These are phyloP conservation scores for Argopecten irradians DNA, from an alignment of 1,140 invertebrate genomes.

Conservation along the genomic window DNA sequence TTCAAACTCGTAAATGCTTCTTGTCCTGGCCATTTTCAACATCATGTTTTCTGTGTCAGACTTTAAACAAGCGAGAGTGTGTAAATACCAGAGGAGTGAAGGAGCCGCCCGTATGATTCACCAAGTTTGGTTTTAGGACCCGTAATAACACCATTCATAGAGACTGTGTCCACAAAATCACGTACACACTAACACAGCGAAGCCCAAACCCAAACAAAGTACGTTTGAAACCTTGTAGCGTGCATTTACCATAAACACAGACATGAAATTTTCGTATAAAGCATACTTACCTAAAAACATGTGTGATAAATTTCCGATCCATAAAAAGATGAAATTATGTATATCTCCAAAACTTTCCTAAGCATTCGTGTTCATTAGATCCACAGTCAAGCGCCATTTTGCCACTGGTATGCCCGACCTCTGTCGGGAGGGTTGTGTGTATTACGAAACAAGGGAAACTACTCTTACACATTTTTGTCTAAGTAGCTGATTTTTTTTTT, in stretches of 20 bases:
- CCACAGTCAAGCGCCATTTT: constrained; percentile 20
- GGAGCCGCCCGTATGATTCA: constrained; percentile 13
- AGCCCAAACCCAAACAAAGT: background rate
- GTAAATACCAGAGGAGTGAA: background rate
- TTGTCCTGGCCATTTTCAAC: background rate
- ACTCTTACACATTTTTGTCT: background rate
- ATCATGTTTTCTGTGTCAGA: background rate
- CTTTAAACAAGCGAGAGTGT: background rate
- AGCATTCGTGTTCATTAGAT: background rate
- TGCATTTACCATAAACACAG: background rate
- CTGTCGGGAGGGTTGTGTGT: background rate
- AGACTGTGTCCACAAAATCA: constrained; percentile 21
- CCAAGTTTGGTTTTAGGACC: background rate
- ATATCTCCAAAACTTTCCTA: background rate
- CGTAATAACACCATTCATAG: background rate
- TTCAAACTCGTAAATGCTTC: background rate
- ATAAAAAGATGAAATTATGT: background rate
- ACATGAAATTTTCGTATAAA: background rate
- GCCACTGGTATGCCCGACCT: background rate
- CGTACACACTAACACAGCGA: background rate
- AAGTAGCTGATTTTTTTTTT: no score
- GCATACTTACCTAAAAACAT: background rate
- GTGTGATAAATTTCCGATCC: background rate
- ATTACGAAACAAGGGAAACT: background rate
- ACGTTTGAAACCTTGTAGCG: background rate